Evolutionary conservation across 2,797 vertebrate species (phyloP), one percentile per base, ranked within the genome.

Genomic region (Cossypha niveicapilla): DNA sequence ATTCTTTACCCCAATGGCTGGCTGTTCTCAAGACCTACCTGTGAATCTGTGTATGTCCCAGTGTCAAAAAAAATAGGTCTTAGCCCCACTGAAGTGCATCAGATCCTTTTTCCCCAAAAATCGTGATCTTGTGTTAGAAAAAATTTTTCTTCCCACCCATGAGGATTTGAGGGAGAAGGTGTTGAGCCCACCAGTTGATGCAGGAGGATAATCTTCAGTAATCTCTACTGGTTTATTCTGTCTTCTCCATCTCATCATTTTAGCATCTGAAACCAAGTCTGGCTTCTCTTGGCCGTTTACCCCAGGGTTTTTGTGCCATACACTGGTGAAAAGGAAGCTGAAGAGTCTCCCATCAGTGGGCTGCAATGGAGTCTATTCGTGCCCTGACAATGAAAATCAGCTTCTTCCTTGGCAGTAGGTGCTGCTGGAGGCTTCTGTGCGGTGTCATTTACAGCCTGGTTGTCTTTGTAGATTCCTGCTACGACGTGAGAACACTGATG

Each of bases 401-500:
- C 79, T 70, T 73, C 60, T 80, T 76, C 53, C 7, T 35, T 67
- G 56, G 25, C 62, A 86, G 67, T n/a, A 18, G 6, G 44, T 92
- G 91, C 81, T 92, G 75, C 79, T 65, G 88, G 82, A 96, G 80
- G 70, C 90, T 96, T 93, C 91, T 84, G 88, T 94, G 92, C 1
- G 51, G 44, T 93, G 78, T 93, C 92, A 41, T 66, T 94, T 92
- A 65, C 90, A 85, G 81, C 70, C 56, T 0, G 68, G 77, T 86
- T 94, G 82, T 95, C 96, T 96, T 89, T 93, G 91, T 90, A 83
- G 90, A 91, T 88, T 70, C 79, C 42, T 93, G 93, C 88, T 89
- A 79, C n/a, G 45, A 91, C 73, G 93, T 94, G 94, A 95, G 93
- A 96, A 95, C 94, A 97, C 67, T 90, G 92, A 90, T 94, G 95